phyloP scores from a whole-genome alignment of 2,113 vertebrate genomes.

The Brienomyrus brachyistius region DNA sequence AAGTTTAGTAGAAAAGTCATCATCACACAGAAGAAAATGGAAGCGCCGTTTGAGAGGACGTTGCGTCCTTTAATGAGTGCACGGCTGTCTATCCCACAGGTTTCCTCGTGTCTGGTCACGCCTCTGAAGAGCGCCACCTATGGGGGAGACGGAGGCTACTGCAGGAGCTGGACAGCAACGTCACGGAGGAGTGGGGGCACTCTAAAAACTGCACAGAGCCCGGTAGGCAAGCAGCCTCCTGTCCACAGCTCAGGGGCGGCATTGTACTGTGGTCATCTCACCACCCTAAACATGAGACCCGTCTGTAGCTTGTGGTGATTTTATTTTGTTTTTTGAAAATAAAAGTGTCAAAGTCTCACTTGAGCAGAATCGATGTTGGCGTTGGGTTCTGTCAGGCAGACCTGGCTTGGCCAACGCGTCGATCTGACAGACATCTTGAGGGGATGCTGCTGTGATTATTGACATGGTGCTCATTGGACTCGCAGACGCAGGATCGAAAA shows the following conservation, averaged over 20 bases:
- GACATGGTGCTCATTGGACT: neutral
- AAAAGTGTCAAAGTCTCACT: neutral
- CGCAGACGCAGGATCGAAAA: neutral
- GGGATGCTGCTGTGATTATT: neutral
- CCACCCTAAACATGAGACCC: neutral
- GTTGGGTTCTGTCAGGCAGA: neutral
- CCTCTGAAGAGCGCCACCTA: slow-evolving; percentile 43
- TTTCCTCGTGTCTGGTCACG: slow-evolving; percentile 53
- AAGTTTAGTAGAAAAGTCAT: neutral
- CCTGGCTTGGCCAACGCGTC: neutral
- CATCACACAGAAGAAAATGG: neutral
- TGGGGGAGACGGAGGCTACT: slow-evolving; percentile 71
- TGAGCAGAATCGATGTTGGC: neutral
- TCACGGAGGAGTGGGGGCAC: slow-evolving; percentile 48
- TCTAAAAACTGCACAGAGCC: slow-evolving; percentile 80
- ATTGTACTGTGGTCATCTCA: neutral
- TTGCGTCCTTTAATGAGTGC: neutral
- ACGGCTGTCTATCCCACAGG: slow-evolving; percentile 42
- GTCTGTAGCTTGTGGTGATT: neutral
- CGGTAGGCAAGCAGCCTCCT: slow-evolving; percentile 55
- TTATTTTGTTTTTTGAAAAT: neutral
- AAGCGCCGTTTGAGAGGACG: no score
- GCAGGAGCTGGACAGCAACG: slow-evolving; percentile 58
- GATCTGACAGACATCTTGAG: neutral
- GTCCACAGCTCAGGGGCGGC: neutral